Base-by-base conservation (phyloP, 30 jellyfish, hydroid and myxozoan genomes). In the Aurelia sp. region DNA sequence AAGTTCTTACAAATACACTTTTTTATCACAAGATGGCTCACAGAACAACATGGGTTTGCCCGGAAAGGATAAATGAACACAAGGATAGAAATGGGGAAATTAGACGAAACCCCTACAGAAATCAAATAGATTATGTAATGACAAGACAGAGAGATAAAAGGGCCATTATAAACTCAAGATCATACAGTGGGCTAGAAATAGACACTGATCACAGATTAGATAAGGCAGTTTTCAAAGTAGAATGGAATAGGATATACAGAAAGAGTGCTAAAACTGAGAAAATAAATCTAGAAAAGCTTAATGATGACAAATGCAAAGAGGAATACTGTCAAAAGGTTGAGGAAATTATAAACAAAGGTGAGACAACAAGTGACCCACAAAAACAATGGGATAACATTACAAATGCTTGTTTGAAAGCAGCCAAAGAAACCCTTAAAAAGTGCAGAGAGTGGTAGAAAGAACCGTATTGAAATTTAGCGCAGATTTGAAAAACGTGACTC, bases 21-120 rank as follows among this genome's bases (percentile, higher is more conserved):
- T n/a, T n/a, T n/a, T n/a, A n/a, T n/a, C n/a, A n/a, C n/a, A n/a
- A 52, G 63, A 8, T 52, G 63, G 63, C 63, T 52, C 63, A 52
- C 63, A 52, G 63, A 52, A 52, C 63, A 52, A 52, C 63, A 52
- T 52, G 63, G 63, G 63, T 52, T 52, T 52, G 63, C 63, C 63
- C 16, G 16, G 63, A 52, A 52, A 52, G 63, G 63, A 52, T 52
- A 52, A 52, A 52, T 52, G 63, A 52, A 52, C 63, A 52, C 63
- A 52, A 52, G 16, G 63, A 52, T 52, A 52, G 63, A 16, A 52
- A 52, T 52, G 63, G 63, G 63, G 63, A 52, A 52, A 52, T 52
- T 52, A 52, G 63, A 52, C 63, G 63, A 52, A 52, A 52, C 63
- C 63, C 63, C 63, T 52, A 52, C 63, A 52, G 63, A 52, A 52